Evolutionary conservation across 1,140 invertebrate species (phyloP).

Genomic region (Macrobrachium rosenbergii): DNA sequence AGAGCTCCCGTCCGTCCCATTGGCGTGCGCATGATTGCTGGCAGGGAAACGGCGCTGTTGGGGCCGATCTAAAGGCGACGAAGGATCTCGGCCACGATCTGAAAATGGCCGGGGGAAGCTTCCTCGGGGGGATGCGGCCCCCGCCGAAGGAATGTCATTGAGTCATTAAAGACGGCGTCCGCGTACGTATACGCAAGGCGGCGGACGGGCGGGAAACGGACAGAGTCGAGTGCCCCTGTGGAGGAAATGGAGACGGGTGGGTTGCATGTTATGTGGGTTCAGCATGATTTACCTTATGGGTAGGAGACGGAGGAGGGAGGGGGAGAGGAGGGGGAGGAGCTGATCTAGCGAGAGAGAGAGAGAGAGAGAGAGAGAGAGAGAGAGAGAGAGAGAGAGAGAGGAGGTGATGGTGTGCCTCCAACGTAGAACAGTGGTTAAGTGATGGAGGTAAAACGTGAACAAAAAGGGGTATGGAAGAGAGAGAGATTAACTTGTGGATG

Average conservation of each 20-base stretch:
- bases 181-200: too few relatives aligned
- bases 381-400: slow-evolving; percentile 12
- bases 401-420: background rate
- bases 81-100: slow-evolving; percentile 42
- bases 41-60: slow-evolving; percentile 44
- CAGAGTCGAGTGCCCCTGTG: too few relatives aligned
- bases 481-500: too few relatives aligned
- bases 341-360: background rate
- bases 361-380: slow-evolving; percentile 31
- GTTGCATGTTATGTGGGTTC: too few relatives aligned
- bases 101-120: slow-evolving; percentile 21
- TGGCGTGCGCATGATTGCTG: slow-evolving; percentile 47
- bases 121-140: background rate
- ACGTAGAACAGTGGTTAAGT: too few relatives aligned
- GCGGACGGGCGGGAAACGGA: background rate
- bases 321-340: background rate
- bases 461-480: too few relatives aligned
- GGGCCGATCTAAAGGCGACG: slow-evolving; percentile 37
- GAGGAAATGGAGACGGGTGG: too few relatives aligned
- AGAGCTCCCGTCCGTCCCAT: slow-evolving; percentile 12
- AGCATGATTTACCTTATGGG: background rate
- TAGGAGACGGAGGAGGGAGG: background rate
- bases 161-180: too few relatives aligned
- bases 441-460: too few relatives aligned
- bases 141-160: too few relatives aligned